Evolutionary conservation across 2,113 vertebrate species (phyloP), one percentile per base, ranked within the genome.

Genomic region (Orthonyx spaldingii): DNA sequence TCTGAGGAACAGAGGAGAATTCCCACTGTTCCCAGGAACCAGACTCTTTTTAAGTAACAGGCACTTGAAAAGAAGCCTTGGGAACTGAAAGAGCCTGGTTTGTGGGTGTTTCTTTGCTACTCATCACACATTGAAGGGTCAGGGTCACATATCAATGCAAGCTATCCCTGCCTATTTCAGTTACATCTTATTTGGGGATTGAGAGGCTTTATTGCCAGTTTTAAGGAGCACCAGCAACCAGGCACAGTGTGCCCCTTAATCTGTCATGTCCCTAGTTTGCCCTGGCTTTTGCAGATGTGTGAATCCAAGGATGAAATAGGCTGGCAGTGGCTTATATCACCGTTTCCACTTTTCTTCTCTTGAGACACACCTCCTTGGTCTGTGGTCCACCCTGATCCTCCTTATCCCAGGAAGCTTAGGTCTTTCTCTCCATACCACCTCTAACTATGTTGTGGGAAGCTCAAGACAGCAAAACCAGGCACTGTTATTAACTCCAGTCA

Each of bases 1-100:
- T 88, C 66, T 85, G 61, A 85, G 82, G 78, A 93, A 90, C 37
- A 92, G 78, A 95, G 50, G 28, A 96, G 60, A 89, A 87, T 92
- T 84, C 64, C 80, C 76, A 65, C 89, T 87, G 84, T 92, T 96
- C 37, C 37, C 11, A 35, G 50, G 33, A 94, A 26, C 60, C 50
- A 59, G 76, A 30, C 9, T 70, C 49, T 68, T 89, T 86, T 80
- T 42, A 79, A 92, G 61, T 86, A 70, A n/a, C 21, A 85, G 55
- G 5, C 49, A 61, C 79, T 91, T 94, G 44, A 76, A 95, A 93
- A 87, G 84, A 82, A 93, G 46, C 44, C 22, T 85, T 76, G 32
- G 53, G 53, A 95, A 88, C 49, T 52, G 70, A 87, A 87, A 65
- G 15, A 82, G 20, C n/a, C 75, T 53, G 59, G 41, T 93, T 87